A percentile compares a stretch with the other conserved stretches of the same genome.
Conservation (phyloP, 2,888 invertebrate species). For the Stomorhina lunata region DNA sequence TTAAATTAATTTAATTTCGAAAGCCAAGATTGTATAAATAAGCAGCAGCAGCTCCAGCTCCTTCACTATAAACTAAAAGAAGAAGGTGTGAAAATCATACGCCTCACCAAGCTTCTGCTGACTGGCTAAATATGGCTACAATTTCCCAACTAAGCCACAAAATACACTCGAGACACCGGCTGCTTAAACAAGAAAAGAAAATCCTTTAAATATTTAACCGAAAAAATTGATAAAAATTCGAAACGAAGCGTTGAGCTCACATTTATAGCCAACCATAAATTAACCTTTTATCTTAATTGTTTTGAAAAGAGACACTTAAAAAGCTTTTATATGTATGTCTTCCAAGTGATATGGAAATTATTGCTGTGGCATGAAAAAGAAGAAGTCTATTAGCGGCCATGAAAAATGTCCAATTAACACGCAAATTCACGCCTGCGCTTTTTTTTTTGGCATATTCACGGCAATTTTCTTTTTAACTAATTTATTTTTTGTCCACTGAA, state of each 20-base stretch:
- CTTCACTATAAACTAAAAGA: not conserved
- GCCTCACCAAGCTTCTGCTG: not conserved
- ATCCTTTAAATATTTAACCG: constrained; percentile 9
- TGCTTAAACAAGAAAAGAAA: not conserved
- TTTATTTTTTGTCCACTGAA: not conserved
- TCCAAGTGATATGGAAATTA: constrained; percentile 37
- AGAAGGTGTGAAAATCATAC: constrained; percentile 51
- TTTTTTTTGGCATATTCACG: not conserved
- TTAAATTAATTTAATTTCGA: constrained; percentile 42
- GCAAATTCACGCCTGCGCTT: constrained; percentile 65
- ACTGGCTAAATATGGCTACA: no score
- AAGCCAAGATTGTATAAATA: constrained; percentile 10
- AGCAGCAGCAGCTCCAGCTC: not conserved
- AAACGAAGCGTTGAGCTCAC: constrained; percentile 9
- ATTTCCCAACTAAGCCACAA: no score
- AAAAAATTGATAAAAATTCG: constrained; percentile 34
- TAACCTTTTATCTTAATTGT: constrained; percentile 66
- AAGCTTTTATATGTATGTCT: constrained; percentile 63
- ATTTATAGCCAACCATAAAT: constrained; percentile 59
- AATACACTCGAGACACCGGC: no score
- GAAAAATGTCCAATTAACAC: constrained; percentile 63
- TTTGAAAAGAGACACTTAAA: constrained; percentile 62
- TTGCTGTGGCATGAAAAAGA: constrained; percentile 22
- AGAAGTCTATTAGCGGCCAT: constrained; percentile 45
- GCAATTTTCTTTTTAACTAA: not conserved